Base-by-base conservation (phyloP, 2,113 vertebrate species). In the Phalacrocorax brasilianus region DNA sequence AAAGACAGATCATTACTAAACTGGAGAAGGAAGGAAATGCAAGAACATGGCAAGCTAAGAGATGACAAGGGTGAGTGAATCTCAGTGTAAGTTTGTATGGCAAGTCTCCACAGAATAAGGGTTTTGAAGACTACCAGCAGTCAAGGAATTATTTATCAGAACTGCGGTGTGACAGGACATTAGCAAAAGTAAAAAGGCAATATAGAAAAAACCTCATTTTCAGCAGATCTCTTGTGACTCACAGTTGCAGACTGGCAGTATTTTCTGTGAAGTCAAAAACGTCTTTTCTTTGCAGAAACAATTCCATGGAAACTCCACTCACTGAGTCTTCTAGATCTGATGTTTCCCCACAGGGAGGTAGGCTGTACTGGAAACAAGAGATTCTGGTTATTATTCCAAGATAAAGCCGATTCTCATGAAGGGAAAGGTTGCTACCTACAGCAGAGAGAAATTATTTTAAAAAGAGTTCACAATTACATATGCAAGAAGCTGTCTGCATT, bases 341-440 rank as follows among this genome's bases (percentile, higher is more conserved):
- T 93, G 53, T 95, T 94, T 81, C 62, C 40, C 73, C 77, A 56
- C 73, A 75, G 83, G 52, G 83, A 74, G 32, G 70, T 75, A 61
- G 75, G 52, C 47, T 95, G 44, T 45, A 72, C 82, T 93, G 73
- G 47, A 92, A 95, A 91, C 49, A 95, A 86, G 88, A 89, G 53
- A 81, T 91, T 88, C 75, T 84, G 65, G 17, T 5, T 97, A 78
- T 93, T 92, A 91, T 92, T 95, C 68, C 70, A 93, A 87, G 73
- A 78, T 14, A 84, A 88, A 92, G 6, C 56, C 65, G 38, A 56
- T 91, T 78, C 61, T 88, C 3, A 3, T 92, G 33, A 85, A 87
- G 24, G 14, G 24, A 84, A 85, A 65, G 38, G 21, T 89, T 87
- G 24, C 73, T 92, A 76, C 89, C 89, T 93, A 61, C 74, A 85